Evolutionary conservation across 2,888 invertebrate species (phyloP), one percentile per base, ranked within the genome.

Genomic region (Pterostichus niger): DNA sequence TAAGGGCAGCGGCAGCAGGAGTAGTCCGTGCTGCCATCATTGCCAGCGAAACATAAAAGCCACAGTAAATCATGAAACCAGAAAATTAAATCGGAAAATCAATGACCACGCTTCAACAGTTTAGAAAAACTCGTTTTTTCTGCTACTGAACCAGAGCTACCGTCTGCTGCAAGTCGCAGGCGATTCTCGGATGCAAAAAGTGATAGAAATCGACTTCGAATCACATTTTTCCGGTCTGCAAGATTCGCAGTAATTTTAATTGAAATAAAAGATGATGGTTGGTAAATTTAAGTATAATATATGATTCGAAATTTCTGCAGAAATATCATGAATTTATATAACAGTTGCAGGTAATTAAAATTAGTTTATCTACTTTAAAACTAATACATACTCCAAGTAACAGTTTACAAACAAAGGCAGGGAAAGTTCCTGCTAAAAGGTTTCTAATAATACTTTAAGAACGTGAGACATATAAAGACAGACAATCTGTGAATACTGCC

Each of bases 41-140:
- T 54, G 56, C 40, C 77, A 77, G 77, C 44, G 44, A 77, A 77
- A 77, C 59, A 77, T 77, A 77, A 77, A 77, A 77, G 59, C 77
- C 77, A 59, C 77, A 77, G 44, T 77, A 77, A 77, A 77, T 77
- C 77, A 77, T 59, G 77, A 59, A 77, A 54, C 77, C 77, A 59
- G 77, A 77, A 77, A 77, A 77, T 77, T 77, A 77, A 77, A 77
- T 77, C 40, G 77, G 59, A 77, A 77, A 77, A 77, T 77, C 77
- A 77, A 77, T 77, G 77, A 24, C 24, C 54, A 59, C 77, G 59
- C 59, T 59, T 77, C 44, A 59, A 76, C 76, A 76, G 52, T 52
- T 54, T 76, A 76, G 52, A 71, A 71, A 71, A 71, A 71, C 68
- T 15, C 40, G 68, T 44, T 71, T 71, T 71, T 33, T 44, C 17